Percentiles rank a stretch among this genome's conserved stretches.
phyloP scores from a whole-genome alignment of 2,797 vertebrate species.

The Carcharodon carcharias region DNA sequence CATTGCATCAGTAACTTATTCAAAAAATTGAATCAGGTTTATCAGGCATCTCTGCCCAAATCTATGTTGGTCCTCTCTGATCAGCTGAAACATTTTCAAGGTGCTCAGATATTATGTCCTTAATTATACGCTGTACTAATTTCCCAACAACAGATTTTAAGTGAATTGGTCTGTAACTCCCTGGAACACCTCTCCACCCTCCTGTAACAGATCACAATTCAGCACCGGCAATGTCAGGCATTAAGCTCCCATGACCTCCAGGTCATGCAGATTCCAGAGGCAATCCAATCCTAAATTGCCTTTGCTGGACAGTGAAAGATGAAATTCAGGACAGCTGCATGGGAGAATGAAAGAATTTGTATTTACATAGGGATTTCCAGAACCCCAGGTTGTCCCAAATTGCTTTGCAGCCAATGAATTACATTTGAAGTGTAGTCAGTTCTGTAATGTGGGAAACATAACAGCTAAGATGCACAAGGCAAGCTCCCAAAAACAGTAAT shows the following conservation, averaged over 20 bases:
- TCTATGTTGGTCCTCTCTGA: too few species aligned
- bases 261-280: background rate
- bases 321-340: background rate
- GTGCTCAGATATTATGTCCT: too few species aligned
- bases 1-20: too few species aligned
- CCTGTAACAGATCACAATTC: background rate
- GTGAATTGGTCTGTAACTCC: background rate
- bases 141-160: too few species aligned
- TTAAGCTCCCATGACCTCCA: background rate
- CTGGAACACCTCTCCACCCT: background rate
- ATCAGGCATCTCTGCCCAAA: too few species aligned
- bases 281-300: background rate
- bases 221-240: background rate
- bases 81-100: too few species aligned
- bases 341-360: background rate
- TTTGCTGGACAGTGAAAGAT: background rate
- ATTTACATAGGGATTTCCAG: background rate
- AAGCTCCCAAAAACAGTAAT: too few species aligned
- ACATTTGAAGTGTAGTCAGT: background rate
- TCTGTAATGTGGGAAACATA: too few species aligned
- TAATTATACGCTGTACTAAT: too few species aligned
- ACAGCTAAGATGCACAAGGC: too few species aligned
- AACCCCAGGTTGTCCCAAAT: background rate
- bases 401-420: background rate
- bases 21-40: too few species aligned